Evolutionary conservation across 2,113 vertebrate genomes (phyloP).

Genomic region (Cacatua alba): DNA sequence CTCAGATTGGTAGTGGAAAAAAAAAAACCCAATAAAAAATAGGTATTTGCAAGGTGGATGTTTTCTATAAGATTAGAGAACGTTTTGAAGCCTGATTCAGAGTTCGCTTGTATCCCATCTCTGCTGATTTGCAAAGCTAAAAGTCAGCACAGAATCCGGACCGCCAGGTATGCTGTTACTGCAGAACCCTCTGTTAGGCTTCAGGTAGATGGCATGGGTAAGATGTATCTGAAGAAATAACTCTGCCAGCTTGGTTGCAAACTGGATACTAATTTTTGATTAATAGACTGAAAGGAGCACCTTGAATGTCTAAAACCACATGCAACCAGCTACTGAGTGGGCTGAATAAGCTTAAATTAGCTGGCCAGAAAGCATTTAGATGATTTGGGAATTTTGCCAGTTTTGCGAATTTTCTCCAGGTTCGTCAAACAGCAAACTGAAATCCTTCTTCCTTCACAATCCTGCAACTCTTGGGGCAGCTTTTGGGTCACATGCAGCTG

Average conservation of each 20-base stretch:
- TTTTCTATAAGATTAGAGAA: neutral
- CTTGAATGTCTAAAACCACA: neutral
- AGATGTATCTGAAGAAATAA: neutral
- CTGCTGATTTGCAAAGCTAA: neutral
- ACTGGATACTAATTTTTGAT: neutral
- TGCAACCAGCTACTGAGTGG: neutral
- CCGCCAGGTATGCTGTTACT: too few species aligned
- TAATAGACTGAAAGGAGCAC: neutral
- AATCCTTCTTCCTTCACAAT: neutral
- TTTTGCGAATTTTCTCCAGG: neutral
- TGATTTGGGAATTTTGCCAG: neutral
- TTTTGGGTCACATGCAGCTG: neutral
- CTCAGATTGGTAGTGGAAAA: neutral
- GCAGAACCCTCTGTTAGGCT: neutral
- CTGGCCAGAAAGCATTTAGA: neutral
- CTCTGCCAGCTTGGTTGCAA: neutral
- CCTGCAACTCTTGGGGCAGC: neutral
- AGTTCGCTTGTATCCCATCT: neutral
- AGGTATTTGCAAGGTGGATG: neutral
- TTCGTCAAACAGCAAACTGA: neutral
- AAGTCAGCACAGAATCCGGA: neutral
- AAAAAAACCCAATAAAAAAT: neutral
- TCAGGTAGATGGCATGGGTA: fast-evolving
- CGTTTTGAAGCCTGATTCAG: neutral
- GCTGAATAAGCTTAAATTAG: neutral